phyloP scores from a whole-genome alignment of 2,797 vertebrate genomes.

The Huso huso region DNA sequence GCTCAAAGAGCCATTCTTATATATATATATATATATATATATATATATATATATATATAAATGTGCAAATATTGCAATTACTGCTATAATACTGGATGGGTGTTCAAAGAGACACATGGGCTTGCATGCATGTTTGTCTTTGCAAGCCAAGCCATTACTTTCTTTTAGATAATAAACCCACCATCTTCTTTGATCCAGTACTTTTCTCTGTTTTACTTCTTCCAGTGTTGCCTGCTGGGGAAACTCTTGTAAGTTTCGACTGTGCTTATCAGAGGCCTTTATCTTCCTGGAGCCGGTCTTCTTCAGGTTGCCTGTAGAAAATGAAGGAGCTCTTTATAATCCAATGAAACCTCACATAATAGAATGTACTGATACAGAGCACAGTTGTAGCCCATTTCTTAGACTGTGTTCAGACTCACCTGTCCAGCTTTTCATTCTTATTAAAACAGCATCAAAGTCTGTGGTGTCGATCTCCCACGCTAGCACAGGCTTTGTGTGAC shows the following conservation, averaged over 20 bases:
- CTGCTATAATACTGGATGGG: too few relatives aligned
- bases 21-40: too few relatives aligned
- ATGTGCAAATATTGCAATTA: too few relatives aligned
- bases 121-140: too few relatives aligned
- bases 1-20: too few relatives aligned
- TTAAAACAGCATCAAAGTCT: constrained; percentile 74
- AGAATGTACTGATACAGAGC: too few relatives aligned
- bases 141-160: too few relatives aligned
- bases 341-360: not conserved
- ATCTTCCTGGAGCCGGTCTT: constrained; percentile 79
- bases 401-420: constrained; percentile 52
- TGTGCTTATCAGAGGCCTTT: constrained; percentile 74
- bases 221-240: constrained; percentile 67
- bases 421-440: constrained; percentile 72
- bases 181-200: constrained; percentile 92
- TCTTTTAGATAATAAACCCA: constrained; percentile 32
- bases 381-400: too few relatives aligned
- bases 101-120: too few relatives aligned
- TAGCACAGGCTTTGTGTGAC: constrained; percentile 68
- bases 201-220: constrained; percentile 90
- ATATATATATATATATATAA: too few relatives aligned
- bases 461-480: constrained; percentile 97
- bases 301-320: constrained; percentile 70
- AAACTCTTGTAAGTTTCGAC: constrained; percentile 73
- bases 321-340: too few relatives aligned